Percentiles rank a stretch among this genome's conserved stretches.
These are phyloP conservation scores for Rotaria sp. DNA, from an alignment of 2,888 invertebrate species.

Conservation along the genomic window DNA sequence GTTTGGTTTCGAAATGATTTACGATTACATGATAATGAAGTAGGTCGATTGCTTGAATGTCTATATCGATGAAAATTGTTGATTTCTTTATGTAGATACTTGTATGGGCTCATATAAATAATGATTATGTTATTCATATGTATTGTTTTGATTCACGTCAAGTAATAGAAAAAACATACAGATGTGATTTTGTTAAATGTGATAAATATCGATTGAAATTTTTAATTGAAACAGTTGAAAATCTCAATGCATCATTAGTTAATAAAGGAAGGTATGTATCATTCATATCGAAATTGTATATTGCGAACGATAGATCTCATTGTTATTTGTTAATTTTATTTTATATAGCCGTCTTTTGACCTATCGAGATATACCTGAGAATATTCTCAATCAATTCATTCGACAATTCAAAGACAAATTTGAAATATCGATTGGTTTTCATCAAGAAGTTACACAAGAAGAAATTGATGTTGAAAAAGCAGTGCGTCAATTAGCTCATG, in stretches of 20 bases:
- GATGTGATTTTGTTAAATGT: slow-evolving; percentile 47
- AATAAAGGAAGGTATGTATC: neutral
- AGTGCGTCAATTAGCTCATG: slow-evolving; percentile 34
- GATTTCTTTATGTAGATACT: neutral
- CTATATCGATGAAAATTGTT: neutral
- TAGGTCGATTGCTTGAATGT: slow-evolving; percentile 41
- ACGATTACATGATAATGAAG: slow-evolving; percentile 49
- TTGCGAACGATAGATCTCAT: too few relatives aligned
- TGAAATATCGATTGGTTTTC: slow-evolving; percentile 44
- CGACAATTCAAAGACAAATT: slow-evolving; percentile 43
- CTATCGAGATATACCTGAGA: slow-evolving; percentile 43
- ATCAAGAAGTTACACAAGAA: slow-evolving; percentile 48
- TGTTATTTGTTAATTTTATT: neutral
- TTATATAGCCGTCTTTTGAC: slow-evolving; percentile 45
- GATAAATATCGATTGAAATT: slow-evolving; percentile 47
- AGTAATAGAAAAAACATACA: slow-evolving; percentile 45
- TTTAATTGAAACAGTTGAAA: slow-evolving; percentile 44
- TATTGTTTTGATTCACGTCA: slow-evolving; percentile 50
- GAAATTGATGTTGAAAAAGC: slow-evolving; percentile 47
- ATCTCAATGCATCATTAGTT: neutral
- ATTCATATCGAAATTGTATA: too few relatives aligned
- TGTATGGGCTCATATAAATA: slow-evolving; percentile 42
- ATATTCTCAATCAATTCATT: slow-evolving; percentile 46
- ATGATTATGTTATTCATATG: slow-evolving; percentile 46
- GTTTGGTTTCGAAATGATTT: slow-evolving; percentile 46